Base-by-base conservation (phyloP, 2,113 vertebrate species). In the Suncus etruscus region DNA sequence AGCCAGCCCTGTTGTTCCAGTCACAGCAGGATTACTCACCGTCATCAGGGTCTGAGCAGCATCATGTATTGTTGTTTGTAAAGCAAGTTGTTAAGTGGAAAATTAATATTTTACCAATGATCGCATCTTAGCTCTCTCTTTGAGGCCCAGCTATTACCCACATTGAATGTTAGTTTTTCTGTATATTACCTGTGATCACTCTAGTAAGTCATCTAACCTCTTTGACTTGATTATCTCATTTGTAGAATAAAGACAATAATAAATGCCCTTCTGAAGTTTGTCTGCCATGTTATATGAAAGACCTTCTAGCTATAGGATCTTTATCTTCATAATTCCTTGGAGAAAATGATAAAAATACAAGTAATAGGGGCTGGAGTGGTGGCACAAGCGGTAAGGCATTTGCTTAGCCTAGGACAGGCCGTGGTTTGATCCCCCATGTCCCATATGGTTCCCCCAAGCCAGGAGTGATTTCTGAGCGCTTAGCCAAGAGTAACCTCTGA, bases 211-310 rank as follows among this genome's bases (percentile, higher is more conserved):
- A 81, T n/a, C 65, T 87, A 68, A 70, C n/a, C 47, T 54, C 39
- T 90, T 48, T 20, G 25, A 47, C 70, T 77, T 77, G 29, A 68
- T 63, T 87, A 76, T 76, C 75, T 82, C n/a, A 15, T 70, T 48
- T 91, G 11, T 75, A 82, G 88, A 65, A 61, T 80, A 25, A 50
- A 94, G 58, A 78, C 86, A 70, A 91, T 39, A 39, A 39, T 39
- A 75, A 29, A 50, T 77, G 31, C n/a, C 25, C 61, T 65, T 91
- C 81, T 39, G 39, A 83, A 50, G 9, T 8, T 27, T 74, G 18
- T 39, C 31, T 84, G 32, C 81, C 73, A 69, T 89, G 79, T 50
- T 63, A 39, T 22, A 63, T 39, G 58, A 87, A 76, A 92, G 48
- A 82, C 79, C 24, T 80, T 72, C 85, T 77, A 80, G 31, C 20